These are phyloP conservation scores for Euthynnus affinis DNA, from an alignment of 2,797 vertebrate genomes.

Conservation along the genomic window DNA sequence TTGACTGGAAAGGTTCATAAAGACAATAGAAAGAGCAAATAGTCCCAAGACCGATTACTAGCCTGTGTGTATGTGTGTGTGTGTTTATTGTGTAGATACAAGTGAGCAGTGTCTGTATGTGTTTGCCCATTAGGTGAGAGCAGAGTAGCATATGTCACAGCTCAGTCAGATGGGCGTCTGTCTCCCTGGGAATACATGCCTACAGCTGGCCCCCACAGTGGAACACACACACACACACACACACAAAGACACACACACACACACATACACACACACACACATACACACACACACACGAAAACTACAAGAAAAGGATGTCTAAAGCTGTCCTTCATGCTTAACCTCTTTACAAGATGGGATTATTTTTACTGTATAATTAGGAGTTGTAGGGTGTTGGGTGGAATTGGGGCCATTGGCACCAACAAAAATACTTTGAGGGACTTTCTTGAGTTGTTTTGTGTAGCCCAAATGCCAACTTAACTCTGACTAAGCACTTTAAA, in stretches of 20 bases:
- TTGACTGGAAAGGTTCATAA: constrained; percentile 7
- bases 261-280: constrained; percentile 27
- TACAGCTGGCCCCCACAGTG: constrained; percentile 69
- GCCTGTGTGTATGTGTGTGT: constrained; percentile 13
- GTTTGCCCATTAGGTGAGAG: constrained; percentile 67
- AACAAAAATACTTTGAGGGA: constrained; percentile 10
- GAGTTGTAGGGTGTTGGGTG: background rate
- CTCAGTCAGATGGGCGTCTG: constrained; percentile 77
- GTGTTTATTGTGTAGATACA: constrained; percentile 41
- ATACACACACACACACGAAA: constrained; percentile 3
- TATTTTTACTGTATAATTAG: constrained; percentile 54
- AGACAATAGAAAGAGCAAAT: constrained; percentile 27
- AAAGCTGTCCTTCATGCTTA: constrained; percentile 50
- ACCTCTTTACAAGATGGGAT: constrained; percentile 57
- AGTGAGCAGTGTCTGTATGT: constrained; percentile 57
- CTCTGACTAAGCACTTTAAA: background rate
- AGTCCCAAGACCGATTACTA: background rate
- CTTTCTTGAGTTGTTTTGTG: background rate
- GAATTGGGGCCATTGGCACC: constrained; percentile 10
- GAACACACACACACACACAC: constrained; percentile 23
- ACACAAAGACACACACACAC: constrained; percentile 29
- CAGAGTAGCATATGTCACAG: constrained; percentile 78
- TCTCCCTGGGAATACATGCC: constrained; percentile 73
- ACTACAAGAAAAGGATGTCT: constrained; percentile 25
- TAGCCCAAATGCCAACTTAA: background rate